Base-by-base conservation (phyloP, 2,888 invertebrate genomes). In the Cyclophora albipunctata region DNA sequence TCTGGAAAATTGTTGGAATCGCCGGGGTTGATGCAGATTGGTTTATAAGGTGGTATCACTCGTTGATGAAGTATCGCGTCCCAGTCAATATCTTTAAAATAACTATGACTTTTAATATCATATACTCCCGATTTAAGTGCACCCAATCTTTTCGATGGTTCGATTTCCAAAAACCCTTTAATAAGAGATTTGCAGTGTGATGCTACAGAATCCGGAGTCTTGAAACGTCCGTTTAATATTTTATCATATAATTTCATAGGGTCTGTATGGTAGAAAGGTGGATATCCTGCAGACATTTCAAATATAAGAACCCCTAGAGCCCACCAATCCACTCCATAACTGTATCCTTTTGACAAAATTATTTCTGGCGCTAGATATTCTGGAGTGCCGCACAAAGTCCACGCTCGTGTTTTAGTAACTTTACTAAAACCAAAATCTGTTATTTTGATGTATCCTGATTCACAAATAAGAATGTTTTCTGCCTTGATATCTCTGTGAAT, bases 381-480 rank as follows among this genome's bases (percentile, higher is more conserved):
- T 0, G 98, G 98, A 0, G 98, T 99, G 0, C 98, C 98, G 75
- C 98, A 98, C 49, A 98, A 78, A 0, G 97, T 97, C 92, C 95
- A 96, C 0, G 98, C 97, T 61, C 97, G 87, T 4, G 87, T 85
- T 58, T 91, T 90, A 48, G 92, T 81, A 52, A 92, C 79, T 88
- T 98, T 98, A 60, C 96, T 93, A 81, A 98, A 98, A 47, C 98
- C 98, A 73, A 97, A 96, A 83, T 98, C 98, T 3, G 95, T 95
- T 46, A 98, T 89, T 86, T 95, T 92, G 3, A 94, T 75, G 70
- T 95, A 96, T 0, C 97, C 97, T 34, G 85, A 87, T 50, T 77
- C 73, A 67, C 93, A 92, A 37, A 97, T 90, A 57, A 97, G 86
- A 57, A 97, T 91, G 76, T 97, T 97, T 82, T 97, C 97, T 0